Base-by-base conservation (phyloP, 2,888 invertebrate genomes). In the Synanthedon vespiformis region DNA sequence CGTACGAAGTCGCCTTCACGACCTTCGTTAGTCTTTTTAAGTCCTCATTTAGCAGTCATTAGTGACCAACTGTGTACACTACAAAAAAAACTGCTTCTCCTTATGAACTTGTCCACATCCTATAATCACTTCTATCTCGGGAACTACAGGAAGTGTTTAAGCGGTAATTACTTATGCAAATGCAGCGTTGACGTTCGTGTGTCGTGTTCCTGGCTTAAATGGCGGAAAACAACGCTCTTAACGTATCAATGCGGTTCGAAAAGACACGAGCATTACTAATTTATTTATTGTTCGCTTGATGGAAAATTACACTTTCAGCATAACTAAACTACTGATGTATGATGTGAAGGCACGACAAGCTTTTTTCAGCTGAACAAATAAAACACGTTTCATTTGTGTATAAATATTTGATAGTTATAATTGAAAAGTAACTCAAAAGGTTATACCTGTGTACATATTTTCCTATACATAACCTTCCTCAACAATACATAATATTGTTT, bases 241-340 rank as follows among this genome's bases (percentile, higher is more conserved):
- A 44, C n/a, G 11, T 44, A 44, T 44, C 44, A 44, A 44, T 13
- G 14, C 22, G 12, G 11, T 48, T 22, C 18, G 44, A 49, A 57
- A 59, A 57, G 62, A 62, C 63, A 63, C 63, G 62, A 63, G 58
- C 50, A 55, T 52, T 51, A 54, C 53, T 54, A 58, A 53, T 54
- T 18, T 63, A 65, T 64, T 62, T 63, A 67, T 64, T 64, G 61
- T 57, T n/a, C 51, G 53, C 52, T 52, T 40, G 48, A 51, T 51
- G 51, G 40, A 48, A 58, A 61, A 65, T 72, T 69, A 64, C 65
- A 65, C 52, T 70, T 72, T 70, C 67, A 73, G 66, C 34, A 34
- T 34, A 34, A 34, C 8, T 66, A 70, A 60, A 57, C 57, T 53
- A 52, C 55, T 58, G 58, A 53, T 22, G 22, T 22, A 60, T 57